Conservation (phyloP, 2,888 invertebrate genomes). For the Girardia tigrina region DNA sequence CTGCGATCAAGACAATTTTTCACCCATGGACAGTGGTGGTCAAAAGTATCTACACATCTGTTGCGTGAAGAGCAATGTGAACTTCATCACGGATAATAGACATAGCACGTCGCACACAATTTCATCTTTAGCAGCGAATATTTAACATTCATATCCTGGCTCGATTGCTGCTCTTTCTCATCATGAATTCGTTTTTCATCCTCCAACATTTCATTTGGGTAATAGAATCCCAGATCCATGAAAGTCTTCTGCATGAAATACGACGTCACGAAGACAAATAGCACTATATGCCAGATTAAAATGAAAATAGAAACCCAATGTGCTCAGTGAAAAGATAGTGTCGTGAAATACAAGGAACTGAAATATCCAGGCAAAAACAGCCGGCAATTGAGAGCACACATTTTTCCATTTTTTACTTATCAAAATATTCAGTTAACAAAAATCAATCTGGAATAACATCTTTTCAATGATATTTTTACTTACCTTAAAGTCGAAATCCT, state of each 20-base stretch:
- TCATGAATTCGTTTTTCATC: slow-evolving; percentile 10
- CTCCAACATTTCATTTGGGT: slow-evolving; percentile 62
- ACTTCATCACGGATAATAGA: slow-evolving; percentile 94
- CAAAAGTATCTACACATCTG: slow-evolving; percentile 68
- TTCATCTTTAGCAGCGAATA: slow-evolving; percentile 98
- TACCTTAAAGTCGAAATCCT: no score
- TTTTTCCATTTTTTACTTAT: not conserved
- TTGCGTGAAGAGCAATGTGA: slow-evolving; percentile 98
- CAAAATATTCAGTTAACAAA: slow-evolving; percentile 16
- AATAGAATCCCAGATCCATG: slow-evolving; percentile 96
- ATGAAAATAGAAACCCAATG: not conserved
- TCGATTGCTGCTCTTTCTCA: slow-evolving; percentile 16
- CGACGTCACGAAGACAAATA: slow-evolving; percentile 88
- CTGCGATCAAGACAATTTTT: no score
- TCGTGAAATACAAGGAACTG: slow-evolving; percentile 17
- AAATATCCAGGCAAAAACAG: slow-evolving; percentile 26
- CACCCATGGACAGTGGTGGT: no score
- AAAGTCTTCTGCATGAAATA: slow-evolving; percentile 96
- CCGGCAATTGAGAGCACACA: slow-evolving; percentile 12
- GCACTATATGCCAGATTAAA: slow-evolving; percentile 51
- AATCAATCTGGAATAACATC: no score
- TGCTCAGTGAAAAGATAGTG: not conserved
- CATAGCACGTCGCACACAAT: slow-evolving; percentile 99
- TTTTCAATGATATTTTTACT: no score
- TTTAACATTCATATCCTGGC: slow-evolving; percentile 76